These are phyloP conservation scores for Neoaliturus tenellus DNA, from an alignment of 2,888 invertebrate genomes.

Conservation along the genomic window DNA sequence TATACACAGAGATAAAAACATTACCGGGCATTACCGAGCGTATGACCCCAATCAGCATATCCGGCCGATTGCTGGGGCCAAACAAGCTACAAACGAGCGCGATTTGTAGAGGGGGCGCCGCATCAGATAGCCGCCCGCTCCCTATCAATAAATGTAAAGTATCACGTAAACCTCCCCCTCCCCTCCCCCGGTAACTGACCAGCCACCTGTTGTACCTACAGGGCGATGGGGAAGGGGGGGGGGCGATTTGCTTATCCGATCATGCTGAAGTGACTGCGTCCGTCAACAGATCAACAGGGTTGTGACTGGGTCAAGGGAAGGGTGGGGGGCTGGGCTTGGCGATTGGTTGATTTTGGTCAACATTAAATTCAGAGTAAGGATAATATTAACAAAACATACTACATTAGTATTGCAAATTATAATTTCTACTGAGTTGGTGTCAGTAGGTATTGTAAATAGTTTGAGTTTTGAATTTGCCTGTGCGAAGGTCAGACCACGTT, in stretches of 20 bases:
- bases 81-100: conserved; percentile 4
- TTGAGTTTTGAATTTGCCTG: too few species aligned
- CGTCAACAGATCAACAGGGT: neutral
- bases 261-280: neutral
- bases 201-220: conserved; percentile 13
- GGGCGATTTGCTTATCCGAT: conserved; percentile 20
- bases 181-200: conserved; percentile 2
- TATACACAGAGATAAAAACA: neutral
- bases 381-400: too few species aligned
- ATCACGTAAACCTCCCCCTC: conserved; percentile 2
- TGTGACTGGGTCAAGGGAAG: neutral
- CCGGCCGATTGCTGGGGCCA: neutral
- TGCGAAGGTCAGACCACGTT: too few species aligned
- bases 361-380: too few species aligned
- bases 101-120: conserved; percentile 10
- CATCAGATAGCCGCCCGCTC: conserved; percentile 29
- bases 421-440: too few species aligned
- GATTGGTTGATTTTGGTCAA: too few species aligned
- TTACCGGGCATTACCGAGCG: neutral
- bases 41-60: conserved; percentile 1
- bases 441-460: too few species aligned
- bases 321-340: neutral
- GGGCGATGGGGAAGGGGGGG: neutral
- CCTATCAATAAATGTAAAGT: conserved; percentile 43
- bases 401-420: too few species aligned